These are phyloP conservation scores for Plutomurus gul DNA, from an alignment of 1,140 invertebrate genomes.

Conservation along the genomic window DNA sequence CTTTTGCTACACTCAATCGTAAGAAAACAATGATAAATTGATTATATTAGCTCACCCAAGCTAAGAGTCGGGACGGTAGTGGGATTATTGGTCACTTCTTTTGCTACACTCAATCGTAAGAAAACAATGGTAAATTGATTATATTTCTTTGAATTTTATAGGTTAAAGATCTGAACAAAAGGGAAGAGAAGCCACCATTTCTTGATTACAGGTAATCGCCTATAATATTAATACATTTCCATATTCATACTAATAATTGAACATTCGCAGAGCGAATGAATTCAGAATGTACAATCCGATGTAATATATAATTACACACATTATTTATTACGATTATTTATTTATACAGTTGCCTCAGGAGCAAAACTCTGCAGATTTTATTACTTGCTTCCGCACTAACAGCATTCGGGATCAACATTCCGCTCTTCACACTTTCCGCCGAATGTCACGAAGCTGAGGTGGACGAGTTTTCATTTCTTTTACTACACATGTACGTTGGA, in stretches of 20 bases:
- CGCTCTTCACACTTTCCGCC: slow-evolving; percentile 74
- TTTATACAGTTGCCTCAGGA: slow-evolving; percentile 76
- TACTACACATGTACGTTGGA: slow-evolving; percentile 79
- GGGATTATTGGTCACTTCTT: background rate
- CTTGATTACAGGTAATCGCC: too few relatives aligned
- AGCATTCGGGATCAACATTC: slow-evolving; percentile 82
- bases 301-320: too few relatives aligned
- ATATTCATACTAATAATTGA: too few relatives aligned
- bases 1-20: background rate
- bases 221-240: too few relatives aligned
- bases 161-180: slow-evolving; percentile 55
- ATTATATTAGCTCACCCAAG: too few relatives aligned
- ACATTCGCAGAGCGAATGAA: too few relatives aligned
- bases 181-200: slow-evolving; percentile 78
- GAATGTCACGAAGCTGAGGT: slow-evolving; percentile 60
- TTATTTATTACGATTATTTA: too few relatives aligned
- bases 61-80: too few relatives aligned
- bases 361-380: slow-evolving; percentile 80
- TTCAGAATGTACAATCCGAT: too few relatives aligned
- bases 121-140: background rate
- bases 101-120: background rate
- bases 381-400: slow-evolving; percentile 76
- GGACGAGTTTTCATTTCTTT: slow-evolving; percentile 69
- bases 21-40: background rate
- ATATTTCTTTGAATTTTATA: background rate